Percentiles rank a stretch among this genome's conserved stretches.
phyloP scores from a whole-genome alignment of 2,888 invertebrate genomes.

The Tetragnatha montana region DNA sequence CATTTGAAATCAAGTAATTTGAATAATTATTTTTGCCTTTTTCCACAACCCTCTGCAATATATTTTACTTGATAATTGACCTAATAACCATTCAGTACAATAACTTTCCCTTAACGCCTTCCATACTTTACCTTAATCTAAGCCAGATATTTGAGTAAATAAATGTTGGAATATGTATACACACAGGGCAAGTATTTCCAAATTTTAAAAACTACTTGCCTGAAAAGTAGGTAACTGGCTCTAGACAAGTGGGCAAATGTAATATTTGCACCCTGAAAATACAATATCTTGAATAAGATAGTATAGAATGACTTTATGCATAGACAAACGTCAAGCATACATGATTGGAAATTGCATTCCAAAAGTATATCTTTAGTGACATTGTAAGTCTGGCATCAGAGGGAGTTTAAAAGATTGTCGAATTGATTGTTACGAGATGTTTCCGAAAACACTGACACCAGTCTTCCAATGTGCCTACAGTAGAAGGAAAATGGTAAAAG shows the following conservation, averaged over 20 bases:
- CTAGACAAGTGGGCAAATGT: slow-evolving; percentile 70
- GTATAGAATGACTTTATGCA: slow-evolving; percentile 45
- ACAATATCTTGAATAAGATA: slow-evolving; percentile 68
- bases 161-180: slow-evolving; percentile 27
- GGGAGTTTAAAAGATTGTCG: background rate
- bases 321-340: slow-evolving; percentile 41
- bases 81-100: too few species aligned
- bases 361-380: slow-evolving; percentile 34
- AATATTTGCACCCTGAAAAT: slow-evolving; percentile 71
- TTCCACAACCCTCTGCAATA: too few species aligned
- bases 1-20: too few species aligned
- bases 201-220: slow-evolving; percentile 70
- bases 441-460: slow-evolving; percentile 54
- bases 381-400: slow-evolving; percentile 66
- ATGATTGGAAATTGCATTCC: slow-evolving; percentile 33
- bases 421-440: background rate
- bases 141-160: too few species aligned
- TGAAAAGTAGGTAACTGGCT: slow-evolving; percentile 66
- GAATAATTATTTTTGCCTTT: too few species aligned
- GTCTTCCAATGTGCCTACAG: slow-evolving; percentile 65
- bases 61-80: too few species aligned
- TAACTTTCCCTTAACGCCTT: too few species aligned
- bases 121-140: too few species aligned
- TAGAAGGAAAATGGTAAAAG: background rate
- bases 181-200: slow-evolving; percentile 68